These are phyloP conservation scores for Lanistes nyassanus DNA, from an alignment of 1,140 invertebrate species.

Conservation along the genomic window DNA sequence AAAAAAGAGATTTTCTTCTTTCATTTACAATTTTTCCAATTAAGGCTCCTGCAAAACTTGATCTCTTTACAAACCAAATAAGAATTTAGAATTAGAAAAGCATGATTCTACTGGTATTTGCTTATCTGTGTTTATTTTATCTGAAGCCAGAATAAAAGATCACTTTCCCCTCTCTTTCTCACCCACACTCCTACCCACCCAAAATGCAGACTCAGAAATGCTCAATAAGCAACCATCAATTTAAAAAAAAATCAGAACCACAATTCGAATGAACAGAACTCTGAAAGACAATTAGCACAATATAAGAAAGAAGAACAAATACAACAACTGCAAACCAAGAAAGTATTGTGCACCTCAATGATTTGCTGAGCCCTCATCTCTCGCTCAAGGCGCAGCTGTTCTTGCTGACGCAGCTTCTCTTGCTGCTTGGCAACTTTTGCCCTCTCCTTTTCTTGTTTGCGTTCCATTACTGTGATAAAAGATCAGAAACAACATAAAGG, in stretches of 20 bases:
- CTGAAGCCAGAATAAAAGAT: no score
- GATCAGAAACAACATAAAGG: not conserved
- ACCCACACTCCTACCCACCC: not conserved
- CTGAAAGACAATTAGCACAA: not conserved
- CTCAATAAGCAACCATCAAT: not conserved
- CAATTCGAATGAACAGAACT: not conserved
- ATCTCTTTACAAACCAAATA: no score
- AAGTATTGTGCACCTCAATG: slow-evolving; percentile 68
- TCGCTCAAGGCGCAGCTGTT: slow-evolving; percentile 79
- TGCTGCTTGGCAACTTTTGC: slow-evolving; percentile 78
- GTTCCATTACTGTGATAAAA: slow-evolving; percentile 52
- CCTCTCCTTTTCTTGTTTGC: slow-evolving; percentile 66
- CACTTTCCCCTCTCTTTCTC: no score
- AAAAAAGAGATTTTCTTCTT: no score
- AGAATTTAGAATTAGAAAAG: no score
- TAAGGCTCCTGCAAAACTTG: no score
- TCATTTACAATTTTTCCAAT: no score
- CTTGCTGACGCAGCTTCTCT: slow-evolving; percentile 82
- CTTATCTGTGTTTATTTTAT: no score
- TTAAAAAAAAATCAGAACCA: not conserved
- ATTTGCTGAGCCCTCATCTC: slow-evolving; percentile 80
- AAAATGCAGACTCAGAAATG: slow-evolving; percentile 9
- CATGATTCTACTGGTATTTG: no score
- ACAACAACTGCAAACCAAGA: not conserved
- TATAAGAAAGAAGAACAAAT: not conserved